Conservation (phyloP, 2,797 vertebrate genomes). For the Sphenopsis melanotis region DNA sequence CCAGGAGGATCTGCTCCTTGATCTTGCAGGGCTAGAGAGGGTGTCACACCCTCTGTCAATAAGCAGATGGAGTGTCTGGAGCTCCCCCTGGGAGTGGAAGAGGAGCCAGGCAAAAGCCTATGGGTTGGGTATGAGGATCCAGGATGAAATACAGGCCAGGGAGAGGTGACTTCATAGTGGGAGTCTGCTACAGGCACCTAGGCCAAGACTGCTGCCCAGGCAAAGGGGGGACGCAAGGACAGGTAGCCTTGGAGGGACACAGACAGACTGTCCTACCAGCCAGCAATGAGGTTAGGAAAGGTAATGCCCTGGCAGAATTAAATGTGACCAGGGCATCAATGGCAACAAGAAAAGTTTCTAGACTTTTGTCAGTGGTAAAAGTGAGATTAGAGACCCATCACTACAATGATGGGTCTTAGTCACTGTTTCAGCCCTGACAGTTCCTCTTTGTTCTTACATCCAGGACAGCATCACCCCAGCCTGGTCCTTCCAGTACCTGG, state of each 20-base stretch:
- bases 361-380: background rate
- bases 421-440: background rate
- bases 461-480: background rate
- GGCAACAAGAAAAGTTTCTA: background rate
- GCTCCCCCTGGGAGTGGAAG: background rate
- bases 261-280: background rate
- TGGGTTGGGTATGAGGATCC: background rate
- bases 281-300: background rate
- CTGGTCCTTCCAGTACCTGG: background rate
- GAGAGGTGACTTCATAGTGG: background rate
- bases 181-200: fast-evolving
- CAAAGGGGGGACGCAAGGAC: background rate
- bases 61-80: background rate
- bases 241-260: background rate
- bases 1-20: background rate
- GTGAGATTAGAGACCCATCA: background rate
- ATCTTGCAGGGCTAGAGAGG: background rate
- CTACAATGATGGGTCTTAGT: background rate
- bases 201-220: background rate
- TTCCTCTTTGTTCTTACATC: background rate
- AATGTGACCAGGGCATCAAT: background rate
- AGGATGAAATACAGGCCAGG: background rate
- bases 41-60: background rate
- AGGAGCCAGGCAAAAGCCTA: background rate
- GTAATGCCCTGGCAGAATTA: background rate